phyloP scores from a whole-genome alignment of 2,888 invertebrate genomes.

The Xylota sylvarum region DNA sequence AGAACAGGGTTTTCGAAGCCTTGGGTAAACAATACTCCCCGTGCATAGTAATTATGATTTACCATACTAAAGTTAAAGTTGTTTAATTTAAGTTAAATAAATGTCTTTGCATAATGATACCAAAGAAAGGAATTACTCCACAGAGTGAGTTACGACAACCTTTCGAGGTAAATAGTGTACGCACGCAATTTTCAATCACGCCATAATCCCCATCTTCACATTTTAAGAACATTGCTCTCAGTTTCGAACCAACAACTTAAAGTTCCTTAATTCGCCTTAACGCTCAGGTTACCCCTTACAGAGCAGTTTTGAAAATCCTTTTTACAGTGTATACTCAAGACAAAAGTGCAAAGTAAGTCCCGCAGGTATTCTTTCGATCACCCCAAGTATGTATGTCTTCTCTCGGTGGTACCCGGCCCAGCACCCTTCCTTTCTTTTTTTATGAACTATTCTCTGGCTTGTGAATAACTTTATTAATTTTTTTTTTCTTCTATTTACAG shows the following conservation, averaged over 20 bases:
- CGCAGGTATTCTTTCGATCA: constrained; percentile 25
- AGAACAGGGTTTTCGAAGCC: too few relatives aligned
- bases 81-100: too few relatives aligned
- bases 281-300: background rate
- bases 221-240: background rate
- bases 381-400: constrained; percentile 22
- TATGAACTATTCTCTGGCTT: constrained; percentile 36
- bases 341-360: constrained; percentile 3
- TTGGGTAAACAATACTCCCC: too few relatives aligned
- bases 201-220: background rate
- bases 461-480: constrained; percentile 60
- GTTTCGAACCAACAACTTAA: background rate
- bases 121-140: too few relatives aligned
- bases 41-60: too few relatives aligned
- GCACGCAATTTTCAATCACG: background rate
- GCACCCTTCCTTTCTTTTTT: background rate
- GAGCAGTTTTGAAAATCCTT: constrained; percentile 4
- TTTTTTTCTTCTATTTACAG: constrained; percentile 56
- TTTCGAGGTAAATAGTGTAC: background rate
- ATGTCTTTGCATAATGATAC: too few relatives aligned
- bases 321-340: background rate
- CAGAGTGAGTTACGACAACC: too few relatives aligned
- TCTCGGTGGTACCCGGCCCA: constrained; percentile 10
- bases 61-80: too few relatives aligned
- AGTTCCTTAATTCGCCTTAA: background rate